phyloP scores from a whole-genome alignment of 64 coral and sea anemone genomes.

The Montipora efflorescens region DNA sequence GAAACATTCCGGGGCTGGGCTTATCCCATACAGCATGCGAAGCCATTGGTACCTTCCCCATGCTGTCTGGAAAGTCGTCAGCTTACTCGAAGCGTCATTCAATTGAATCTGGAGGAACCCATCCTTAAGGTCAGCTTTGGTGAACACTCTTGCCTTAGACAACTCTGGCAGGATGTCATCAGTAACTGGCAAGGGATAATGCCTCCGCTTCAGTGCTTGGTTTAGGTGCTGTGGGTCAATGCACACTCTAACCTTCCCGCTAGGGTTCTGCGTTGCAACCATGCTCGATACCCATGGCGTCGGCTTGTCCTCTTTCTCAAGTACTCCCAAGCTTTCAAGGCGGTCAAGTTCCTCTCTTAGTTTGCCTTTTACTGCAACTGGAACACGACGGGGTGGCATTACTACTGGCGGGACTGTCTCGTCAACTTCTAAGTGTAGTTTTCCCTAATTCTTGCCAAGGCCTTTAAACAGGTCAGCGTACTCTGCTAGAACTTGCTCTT shows the following conservation, averaged over 20 bases:
- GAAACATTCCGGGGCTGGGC: slow-evolving; percentile 14
- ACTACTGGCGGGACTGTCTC: slow-evolving; percentile 19
- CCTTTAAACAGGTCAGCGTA: slow-evolving; percentile 39
- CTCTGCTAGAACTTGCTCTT: not conserved
- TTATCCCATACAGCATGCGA: slow-evolving; percentile 13
- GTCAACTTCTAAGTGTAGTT: slow-evolving; percentile 66
- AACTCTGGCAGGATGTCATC: not conserved
- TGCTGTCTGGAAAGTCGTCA: slow-evolving; percentile 20
- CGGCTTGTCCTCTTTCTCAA: slow-evolving; percentile 35
- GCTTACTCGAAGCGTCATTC: not conserved
- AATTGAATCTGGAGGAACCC: not conserved
- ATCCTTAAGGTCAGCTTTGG: not conserved
- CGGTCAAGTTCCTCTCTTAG: slow-evolving; percentile 60
- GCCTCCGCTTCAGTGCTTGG: too few relatives aligned
- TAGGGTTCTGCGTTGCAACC: slow-evolving; percentile 19
- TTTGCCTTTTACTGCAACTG: slow-evolving; percentile 27
- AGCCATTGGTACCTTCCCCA: slow-evolving; percentile 7
- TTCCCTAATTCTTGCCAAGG: slow-evolving; percentile 14
- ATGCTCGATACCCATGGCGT: slow-evolving; percentile 40
- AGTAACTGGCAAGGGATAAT: not conserved
- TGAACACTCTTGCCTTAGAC: not conserved
- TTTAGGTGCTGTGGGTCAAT: not conserved
- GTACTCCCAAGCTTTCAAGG: slow-evolving; percentile 43
- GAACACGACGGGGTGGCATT: slow-evolving; percentile 30
- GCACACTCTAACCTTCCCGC: not conserved